phyloP scores from a whole-genome alignment of 2,113 vertebrate species.

The Sterna hirundo region DNA sequence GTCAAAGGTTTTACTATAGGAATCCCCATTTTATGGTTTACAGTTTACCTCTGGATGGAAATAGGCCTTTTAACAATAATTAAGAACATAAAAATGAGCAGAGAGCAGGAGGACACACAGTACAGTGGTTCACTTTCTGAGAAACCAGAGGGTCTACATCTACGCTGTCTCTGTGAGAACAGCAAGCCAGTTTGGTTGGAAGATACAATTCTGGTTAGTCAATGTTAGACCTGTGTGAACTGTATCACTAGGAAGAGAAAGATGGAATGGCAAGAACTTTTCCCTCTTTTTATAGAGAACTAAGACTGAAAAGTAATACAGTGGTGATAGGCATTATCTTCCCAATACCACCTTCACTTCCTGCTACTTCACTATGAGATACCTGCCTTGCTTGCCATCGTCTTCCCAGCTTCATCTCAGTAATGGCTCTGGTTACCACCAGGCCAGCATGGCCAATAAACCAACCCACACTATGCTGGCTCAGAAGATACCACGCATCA shows the following conservation, averaged over 20 bases:
- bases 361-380: not conserved
- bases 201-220: constrained; percentile 65
- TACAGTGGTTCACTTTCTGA: constrained; percentile 42
- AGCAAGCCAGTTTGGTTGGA: constrained; percentile 50
- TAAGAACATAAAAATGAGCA: constrained; percentile 37
- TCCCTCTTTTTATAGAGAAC: constrained; percentile 59
- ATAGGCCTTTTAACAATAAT: constrained; percentile 1
- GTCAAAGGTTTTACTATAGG: constrained; percentile 25
- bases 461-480: constrained; percentile 39
- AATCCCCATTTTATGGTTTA: constrained; percentile 33
- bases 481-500: constrained; percentile 74
- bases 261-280: constrained; percentile 61
- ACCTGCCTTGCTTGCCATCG: constrained; percentile 6
- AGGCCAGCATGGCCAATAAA: constrained; percentile 28
- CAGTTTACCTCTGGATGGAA: constrained; percentile 36
- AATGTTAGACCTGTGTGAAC: constrained; percentile 45
- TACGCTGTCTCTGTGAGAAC: constrained; percentile 23
- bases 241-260: constrained; percentile 40
- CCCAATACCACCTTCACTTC: constrained; percentile 1
- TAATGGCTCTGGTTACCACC: constrained; percentile 38
- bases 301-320: constrained; percentile 57
- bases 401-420: constrained; percentile 22
- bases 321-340: constrained; percentile 71
- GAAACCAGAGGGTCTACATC: constrained; percentile 26
- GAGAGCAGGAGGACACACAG: constrained; percentile 40